A percentile compares a stretch with the other conserved stretches of the same genome.
These are phyloP conservation scores for Drosophila melanica DNA, from an alignment of 1,140 invertebrate species.

Conservation along the genomic window DNA sequence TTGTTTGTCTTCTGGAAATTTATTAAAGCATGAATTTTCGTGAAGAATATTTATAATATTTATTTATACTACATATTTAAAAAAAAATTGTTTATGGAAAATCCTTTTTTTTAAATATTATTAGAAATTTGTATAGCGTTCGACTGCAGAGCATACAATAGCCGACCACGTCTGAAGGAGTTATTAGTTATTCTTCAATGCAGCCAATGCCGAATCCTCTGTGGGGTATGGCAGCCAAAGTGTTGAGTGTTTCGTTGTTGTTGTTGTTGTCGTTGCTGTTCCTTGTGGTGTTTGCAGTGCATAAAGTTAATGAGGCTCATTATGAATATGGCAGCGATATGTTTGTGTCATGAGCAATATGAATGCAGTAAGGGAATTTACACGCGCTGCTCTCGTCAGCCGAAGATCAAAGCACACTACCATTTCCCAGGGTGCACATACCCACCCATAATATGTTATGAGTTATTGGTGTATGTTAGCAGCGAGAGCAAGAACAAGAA, in stretches of 20 bases:
- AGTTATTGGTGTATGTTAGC: slow-evolving; percentile 68
- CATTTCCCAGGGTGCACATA: slow-evolving; percentile 46
- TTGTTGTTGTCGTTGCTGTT: slow-evolving; percentile 16
- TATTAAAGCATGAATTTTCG: no score
- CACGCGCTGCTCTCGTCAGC: slow-evolving; percentile 60
- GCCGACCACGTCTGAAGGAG: not conserved
- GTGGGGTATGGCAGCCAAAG: slow-evolving; percentile 45
- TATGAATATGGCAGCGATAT: slow-evolving; percentile 79
- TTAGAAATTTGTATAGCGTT: no score
- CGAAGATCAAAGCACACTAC: slow-evolving; percentile 68
- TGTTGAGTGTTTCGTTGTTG: slow-evolving; percentile 52
- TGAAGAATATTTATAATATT: no score
- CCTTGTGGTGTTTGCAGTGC: slow-evolving; percentile 52
- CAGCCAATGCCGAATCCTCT: slow-evolving; percentile 5
- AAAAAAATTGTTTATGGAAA: no score
- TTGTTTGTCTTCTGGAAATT: no score
- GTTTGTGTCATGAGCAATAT: slow-evolving; percentile 71
- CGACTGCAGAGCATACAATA: slow-evolving; percentile 14
- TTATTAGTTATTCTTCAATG: not conserved
- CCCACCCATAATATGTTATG: slow-evolving; percentile 74
- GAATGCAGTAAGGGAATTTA: slow-evolving; percentile 57
- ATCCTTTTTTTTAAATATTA: no score
- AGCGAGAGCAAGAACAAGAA: not conserved
- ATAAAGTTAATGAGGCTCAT: slow-evolving; percentile 77
- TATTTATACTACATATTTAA: no score